Evolutionary conservation across 2,888 invertebrate species (phyloP).

Genomic region (Fragum whitleyi): DNA sequence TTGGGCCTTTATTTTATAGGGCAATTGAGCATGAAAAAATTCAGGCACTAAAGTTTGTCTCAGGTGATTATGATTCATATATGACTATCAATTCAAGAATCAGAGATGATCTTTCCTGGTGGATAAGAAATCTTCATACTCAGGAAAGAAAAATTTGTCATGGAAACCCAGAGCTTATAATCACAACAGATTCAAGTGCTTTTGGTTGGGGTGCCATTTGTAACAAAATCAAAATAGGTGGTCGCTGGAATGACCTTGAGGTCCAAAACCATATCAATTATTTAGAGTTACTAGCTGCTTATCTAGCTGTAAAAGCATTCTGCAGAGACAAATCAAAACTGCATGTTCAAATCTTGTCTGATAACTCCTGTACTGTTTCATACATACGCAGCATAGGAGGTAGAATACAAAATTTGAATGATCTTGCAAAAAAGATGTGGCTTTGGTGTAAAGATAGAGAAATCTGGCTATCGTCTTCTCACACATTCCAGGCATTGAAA

Average conservation of each 20-base stretch:
- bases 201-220: constrained; percentile 34
- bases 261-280: constrained; percentile 22
- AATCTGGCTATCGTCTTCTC: constrained; percentile 16
- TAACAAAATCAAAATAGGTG: background rate
- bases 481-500: constrained; percentile 14
- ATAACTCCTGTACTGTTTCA: constrained; percentile 12
- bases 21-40: too few species aligned
- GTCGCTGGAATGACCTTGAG: constrained; percentile 15
- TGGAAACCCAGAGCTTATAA: constrained; percentile 18
- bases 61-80: too few species aligned
- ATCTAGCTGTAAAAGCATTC: constrained; percentile 11
- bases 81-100: too few species aligned
- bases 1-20: too few species aligned
- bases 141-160: constrained; percentile 18
- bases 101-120: constrained; percentile 19
- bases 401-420: constrained; percentile 10
- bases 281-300: constrained; percentile 3
- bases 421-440: constrained; percentile 17
- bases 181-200: constrained; percentile 29
- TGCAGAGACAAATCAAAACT: constrained; percentile 1
- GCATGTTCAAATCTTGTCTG: constrained; percentile 28
- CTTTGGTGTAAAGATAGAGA: constrained; percentile 16
- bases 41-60: too few species aligned
- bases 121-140: constrained; percentile 18
- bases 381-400: constrained; percentile 21